Evolutionary conservation across 2,888 invertebrate species (phyloP).

Genomic region (Brenthis hecate): DNA sequence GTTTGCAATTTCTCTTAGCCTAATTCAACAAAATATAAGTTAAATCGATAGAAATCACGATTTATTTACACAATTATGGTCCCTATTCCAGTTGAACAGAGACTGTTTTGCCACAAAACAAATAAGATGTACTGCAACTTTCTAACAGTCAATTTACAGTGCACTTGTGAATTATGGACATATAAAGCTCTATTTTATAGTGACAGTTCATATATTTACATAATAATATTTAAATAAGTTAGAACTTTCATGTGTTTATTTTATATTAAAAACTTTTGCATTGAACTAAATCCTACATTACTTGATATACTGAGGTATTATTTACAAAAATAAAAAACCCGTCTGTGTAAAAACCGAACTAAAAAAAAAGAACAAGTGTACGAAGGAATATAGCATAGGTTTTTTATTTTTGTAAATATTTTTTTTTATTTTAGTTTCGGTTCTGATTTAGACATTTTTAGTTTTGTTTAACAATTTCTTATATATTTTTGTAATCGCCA

Average conservation of each 20-base stretch:
- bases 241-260: background rate
- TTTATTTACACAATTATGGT: conserved; percentile 2
- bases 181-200: conserved; percentile 22
- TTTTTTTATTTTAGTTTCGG: too few species aligned
- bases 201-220: background rate
- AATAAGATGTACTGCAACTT: conserved; percentile 26
- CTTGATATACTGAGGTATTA: too few species aligned
- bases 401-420: too few species aligned
- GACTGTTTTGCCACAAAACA: background rate
- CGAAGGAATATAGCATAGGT: too few species aligned
- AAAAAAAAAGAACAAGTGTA: too few species aligned
- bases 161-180: conserved; percentile 35
- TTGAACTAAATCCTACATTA: too few species aligned
- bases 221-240: conserved; percentile 10
- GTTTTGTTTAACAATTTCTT: too few species aligned
- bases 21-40: conserved; percentile 26
- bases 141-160: conserved; percentile 36
- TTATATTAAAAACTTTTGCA: background rate
- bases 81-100: background rate
- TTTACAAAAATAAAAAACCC: too few species aligned
- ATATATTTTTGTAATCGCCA: too few species aligned
- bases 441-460: too few species aligned
- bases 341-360: too few species aligned
- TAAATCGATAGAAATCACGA: conserved; percentile 3
- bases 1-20: conserved; percentile 19